Conservation (phyloP, 2,113 vertebrate genomes). For the Myiagra hebetior region DNA sequence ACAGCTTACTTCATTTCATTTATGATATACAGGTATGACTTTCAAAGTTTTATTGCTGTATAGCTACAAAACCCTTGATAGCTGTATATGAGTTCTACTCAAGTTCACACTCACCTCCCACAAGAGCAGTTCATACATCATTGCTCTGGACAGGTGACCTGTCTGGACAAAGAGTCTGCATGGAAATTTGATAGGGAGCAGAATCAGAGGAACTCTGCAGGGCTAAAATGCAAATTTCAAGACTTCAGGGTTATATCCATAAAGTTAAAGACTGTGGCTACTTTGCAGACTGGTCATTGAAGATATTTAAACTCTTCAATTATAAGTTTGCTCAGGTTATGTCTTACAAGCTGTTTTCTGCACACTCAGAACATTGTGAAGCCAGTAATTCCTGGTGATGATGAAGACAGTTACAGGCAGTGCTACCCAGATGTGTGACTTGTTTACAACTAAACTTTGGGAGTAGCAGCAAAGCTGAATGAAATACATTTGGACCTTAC, state of each 20-base stretch:
- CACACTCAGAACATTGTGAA: not conserved
- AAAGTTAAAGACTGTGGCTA: not conserved
- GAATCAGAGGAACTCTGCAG: not conserved
- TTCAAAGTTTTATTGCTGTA: not conserved
- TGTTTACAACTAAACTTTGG: conserved; percentile 29
- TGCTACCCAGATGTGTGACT: conserved; percentile 43
- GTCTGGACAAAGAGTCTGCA: not conserved
- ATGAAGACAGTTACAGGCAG: not conserved
- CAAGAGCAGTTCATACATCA: not conserved
- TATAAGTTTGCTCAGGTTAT: not conserved
- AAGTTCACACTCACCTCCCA: not conserved
- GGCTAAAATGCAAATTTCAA: not conserved
- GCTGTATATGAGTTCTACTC: not conserved
- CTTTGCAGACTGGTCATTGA: not conserved
- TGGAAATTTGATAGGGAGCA: not conserved
- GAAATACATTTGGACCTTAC: conserved; percentile 44
- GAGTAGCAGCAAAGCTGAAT: not conserved
- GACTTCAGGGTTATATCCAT: not conserved
- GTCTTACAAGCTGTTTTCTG: not conserved
- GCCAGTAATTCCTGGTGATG: not conserved
- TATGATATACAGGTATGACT: not conserved
- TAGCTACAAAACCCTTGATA: not conserved
- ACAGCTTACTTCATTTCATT: not conserved
- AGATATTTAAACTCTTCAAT: not conserved
- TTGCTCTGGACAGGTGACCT: not conserved